Conservation (phyloP, 2,113 vertebrate species). For the Columba janthina region DNA sequence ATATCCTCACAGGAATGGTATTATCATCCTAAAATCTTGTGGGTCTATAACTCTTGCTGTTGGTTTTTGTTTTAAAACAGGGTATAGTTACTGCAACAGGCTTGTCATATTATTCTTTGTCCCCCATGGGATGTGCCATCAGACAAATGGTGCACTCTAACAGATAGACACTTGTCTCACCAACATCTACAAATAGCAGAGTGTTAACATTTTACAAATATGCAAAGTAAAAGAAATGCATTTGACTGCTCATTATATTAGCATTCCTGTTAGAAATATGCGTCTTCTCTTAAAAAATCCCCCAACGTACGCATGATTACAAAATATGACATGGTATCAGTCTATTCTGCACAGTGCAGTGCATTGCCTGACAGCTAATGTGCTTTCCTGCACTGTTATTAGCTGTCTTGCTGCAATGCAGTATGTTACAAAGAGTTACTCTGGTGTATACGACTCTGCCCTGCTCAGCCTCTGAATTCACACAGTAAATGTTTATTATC, state of each 20-base stretch:
- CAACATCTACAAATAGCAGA: neutral
- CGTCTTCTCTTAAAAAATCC: neutral
- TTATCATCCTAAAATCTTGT: neutral
- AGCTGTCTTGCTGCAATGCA: slow-evolving; percentile 45
- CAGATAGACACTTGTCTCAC: neutral
- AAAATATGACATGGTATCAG: neutral
- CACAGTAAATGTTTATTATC: slow-evolving; percentile 27
- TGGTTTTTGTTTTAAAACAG: neutral
- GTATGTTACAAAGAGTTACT: neutral
- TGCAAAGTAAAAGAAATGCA: neutral
- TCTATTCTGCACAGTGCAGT: neutral
- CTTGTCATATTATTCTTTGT: neutral
- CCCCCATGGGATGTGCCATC: neutral
- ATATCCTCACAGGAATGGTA: neutral
- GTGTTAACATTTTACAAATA: neutral
- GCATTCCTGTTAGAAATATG: neutral
- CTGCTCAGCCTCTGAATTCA: neutral
- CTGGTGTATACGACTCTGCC: neutral
- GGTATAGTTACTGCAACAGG: neutral
- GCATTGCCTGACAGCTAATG: neutral
- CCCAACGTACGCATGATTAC: neutral
- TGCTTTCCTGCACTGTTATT: neutral
- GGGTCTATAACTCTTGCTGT: neutral
- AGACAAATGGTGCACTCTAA: neutral
- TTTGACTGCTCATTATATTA: neutral